Evolutionary conservation across 2,797 vertebrate species (phyloP), one percentile per base, ranked within the genome.

Genomic region (Phoxinus dragarum): DNA sequence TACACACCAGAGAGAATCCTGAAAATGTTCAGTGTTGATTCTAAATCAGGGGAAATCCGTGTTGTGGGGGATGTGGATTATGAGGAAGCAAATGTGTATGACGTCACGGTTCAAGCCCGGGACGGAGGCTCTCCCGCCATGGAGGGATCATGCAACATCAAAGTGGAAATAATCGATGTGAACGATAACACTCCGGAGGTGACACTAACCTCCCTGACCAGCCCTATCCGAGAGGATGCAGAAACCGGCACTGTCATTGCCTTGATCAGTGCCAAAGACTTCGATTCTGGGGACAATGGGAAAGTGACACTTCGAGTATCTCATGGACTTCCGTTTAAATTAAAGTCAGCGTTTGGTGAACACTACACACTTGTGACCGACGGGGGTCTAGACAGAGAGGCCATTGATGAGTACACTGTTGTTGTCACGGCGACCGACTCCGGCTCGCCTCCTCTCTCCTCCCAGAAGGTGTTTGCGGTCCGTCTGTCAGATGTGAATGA

Each of bases 401-500:
- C 91, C n/a, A 90, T 91, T n/a, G 90, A 97, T 17, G 95, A 96
- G 84, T 99, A 98, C 6, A 88, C 89, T 67, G 95, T 99, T 40
- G 92, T 96, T 81, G 94, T 99, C 86, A 95, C 90, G 1, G 98
- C 97, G 54, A 94, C 92, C 5, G 98, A 99, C 74, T 94, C 93
- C 0, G 98, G 98, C 11, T 95, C 94, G 14, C 98, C 98, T 27
- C 92, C 96, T 1, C 94, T 98, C 79, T 96, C 95, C 31, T 95
- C 96, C 2, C 95, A 91, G 1, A 95, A 95, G 78, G 96, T 92
- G 0, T 94, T 99, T 91, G 92, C 94, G 34, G 95, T 99, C 76
- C 96, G 96, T 86, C 94, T 99, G 67, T 97, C 97, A 59, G 98
- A 99, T 74, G 96, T 99, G 12, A 99, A 99, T 86, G 98, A 99